Conservation (phyloP, 2,113 vertebrate genomes). For the Phycodurus eques region DNA sequence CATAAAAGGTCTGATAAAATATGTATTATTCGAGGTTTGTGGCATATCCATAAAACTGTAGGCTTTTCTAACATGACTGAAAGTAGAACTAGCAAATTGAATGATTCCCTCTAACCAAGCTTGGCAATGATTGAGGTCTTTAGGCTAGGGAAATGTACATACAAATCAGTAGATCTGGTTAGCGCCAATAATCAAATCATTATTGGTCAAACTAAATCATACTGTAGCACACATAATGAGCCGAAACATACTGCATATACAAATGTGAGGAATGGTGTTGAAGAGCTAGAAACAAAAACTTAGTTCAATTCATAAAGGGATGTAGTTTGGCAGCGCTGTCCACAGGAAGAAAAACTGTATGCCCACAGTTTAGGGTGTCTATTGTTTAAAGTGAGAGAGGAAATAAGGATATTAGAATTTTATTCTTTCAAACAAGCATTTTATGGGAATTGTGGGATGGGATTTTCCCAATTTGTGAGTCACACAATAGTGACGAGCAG, state of each 20-base stretch:
- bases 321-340: too few relatives aligned
- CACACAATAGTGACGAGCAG: conserved; percentile 45
- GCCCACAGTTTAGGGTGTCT: too few relatives aligned
- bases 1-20: conserved; percentile 12
- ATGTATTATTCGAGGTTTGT: neutral
- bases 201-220: neutral
- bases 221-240: neutral
- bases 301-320: too few relatives aligned
- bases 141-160: neutral
- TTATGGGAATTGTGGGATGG: conserved; percentile 38
- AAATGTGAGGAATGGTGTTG: too few relatives aligned
- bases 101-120: neutral
- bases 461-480: conserved; percentile 54
- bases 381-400: neutral
- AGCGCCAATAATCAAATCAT: too few relatives aligned
- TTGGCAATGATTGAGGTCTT: neutral
- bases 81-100: neutral
- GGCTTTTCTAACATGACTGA: too few relatives aligned
- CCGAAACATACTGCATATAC: too few relatives aligned
- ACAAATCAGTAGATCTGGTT: neutral
- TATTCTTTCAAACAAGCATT: conserved; percentile 13
- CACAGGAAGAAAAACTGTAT: too few relatives aligned
- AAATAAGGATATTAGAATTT: neutral
- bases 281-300: too few relatives aligned
- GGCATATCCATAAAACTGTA: neutral